Percentiles rank a stretch among this genome's conserved stretches.
Conservation (phyloP, 2,113 vertebrate species). For the Mionectes macconnelli region DNA sequence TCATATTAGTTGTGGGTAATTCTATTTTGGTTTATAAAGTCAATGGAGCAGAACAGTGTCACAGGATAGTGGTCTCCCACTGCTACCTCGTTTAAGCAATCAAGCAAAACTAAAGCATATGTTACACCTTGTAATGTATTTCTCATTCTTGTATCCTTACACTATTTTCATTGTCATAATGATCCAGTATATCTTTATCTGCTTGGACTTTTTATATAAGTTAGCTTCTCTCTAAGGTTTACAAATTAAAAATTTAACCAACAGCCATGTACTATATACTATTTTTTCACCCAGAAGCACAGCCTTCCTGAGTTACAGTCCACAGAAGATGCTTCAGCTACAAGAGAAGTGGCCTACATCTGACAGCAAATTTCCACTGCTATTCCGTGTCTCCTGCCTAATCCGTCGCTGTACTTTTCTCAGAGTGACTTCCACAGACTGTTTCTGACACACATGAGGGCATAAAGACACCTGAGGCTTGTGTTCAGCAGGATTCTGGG, state of each 20-base stretch:
- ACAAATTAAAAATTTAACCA: slow-evolving; percentile 58
- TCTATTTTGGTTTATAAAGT: slow-evolving; percentile 62
- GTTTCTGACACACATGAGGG: not conserved
- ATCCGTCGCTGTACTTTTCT: not conserved
- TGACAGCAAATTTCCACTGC: not conserved
- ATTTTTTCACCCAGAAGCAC: slow-evolving; percentile 57
- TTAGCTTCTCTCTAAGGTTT: slow-evolving; percentile 59
- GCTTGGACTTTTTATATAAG: slow-evolving; percentile 66
- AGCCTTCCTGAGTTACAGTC: slow-evolving; percentile 17
- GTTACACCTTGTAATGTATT: slow-evolving; percentile 70
- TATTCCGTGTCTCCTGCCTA: not conserved
- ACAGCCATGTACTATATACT: slow-evolving; percentile 62
- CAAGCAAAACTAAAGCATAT: slow-evolving; percentile 73
- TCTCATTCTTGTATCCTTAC: slow-evolving; percentile 65
- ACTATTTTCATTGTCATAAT: slow-evolving; percentile 70
- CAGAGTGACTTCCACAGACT: not conserved
- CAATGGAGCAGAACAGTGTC: slow-evolving; percentile 38
- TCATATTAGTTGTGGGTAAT: slow-evolving; percentile 15
- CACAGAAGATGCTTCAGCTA: slow-evolving; percentile 6
- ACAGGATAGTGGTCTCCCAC: slow-evolving; percentile 51
- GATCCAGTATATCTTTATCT: slow-evolving; percentile 50
- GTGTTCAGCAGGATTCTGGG: not conserved
- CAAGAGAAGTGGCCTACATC: slow-evolving; percentile 53
- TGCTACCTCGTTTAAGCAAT: slow-evolving; percentile 66
- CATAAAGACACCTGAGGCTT: not conserved